Evolutionary conservation across 2,797 vertebrate genomes (phyloP).

Genomic region (Coreius guichenoti): DNA sequence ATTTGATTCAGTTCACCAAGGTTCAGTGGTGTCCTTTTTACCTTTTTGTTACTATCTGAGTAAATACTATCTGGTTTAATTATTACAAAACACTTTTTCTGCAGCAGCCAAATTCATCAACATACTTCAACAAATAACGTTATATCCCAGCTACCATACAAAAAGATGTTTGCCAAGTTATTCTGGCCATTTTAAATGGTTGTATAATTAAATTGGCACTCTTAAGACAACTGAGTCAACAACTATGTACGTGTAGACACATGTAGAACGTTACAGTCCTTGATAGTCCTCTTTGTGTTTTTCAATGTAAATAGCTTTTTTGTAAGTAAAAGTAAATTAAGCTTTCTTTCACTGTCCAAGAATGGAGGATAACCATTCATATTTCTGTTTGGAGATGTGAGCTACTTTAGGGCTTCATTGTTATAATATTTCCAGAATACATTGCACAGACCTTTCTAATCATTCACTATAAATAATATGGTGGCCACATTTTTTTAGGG

Average conservation of each 20-base stretch:
- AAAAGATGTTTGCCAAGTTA: background rate
- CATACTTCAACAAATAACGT: background rate
- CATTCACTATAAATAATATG: background rate
- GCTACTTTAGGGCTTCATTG: background rate
- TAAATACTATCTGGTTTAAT: constrained; percentile 3
- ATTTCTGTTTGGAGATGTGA: background rate
- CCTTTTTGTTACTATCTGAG: background rate
- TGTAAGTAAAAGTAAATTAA: background rate
- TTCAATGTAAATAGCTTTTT: background rate
- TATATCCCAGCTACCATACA: background rate
- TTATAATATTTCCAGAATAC: background rate
- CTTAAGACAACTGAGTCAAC: background rate
- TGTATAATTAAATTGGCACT: constrained; percentile 31
- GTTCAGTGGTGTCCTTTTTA: background rate
- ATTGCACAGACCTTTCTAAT: background rate
- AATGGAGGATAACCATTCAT: background rate
- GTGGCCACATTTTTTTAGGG: background rate
- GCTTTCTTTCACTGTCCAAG: background rate
- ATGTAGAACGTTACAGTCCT: background rate
- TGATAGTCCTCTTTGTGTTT: background rate
- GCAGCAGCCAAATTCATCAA: background rate
- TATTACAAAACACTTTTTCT: constrained; percentile 10
- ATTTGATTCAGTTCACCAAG: background rate
- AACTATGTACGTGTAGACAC: background rate
- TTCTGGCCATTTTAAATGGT: background rate